These are phyloP conservation scores for Diplolepis rosae DNA, from an alignment of 2,888 invertebrate species.

Conservation along the genomic window DNA sequence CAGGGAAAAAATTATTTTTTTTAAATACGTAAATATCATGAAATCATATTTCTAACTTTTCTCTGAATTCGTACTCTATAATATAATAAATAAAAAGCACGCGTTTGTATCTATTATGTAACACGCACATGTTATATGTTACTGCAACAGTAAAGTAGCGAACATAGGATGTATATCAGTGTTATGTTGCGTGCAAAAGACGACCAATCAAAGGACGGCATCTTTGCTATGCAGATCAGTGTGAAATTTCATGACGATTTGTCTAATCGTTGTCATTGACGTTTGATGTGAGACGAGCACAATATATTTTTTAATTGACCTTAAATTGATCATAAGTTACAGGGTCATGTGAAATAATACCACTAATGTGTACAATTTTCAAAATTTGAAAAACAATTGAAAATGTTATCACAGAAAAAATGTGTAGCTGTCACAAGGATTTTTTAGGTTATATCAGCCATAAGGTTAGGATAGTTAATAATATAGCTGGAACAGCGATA, in stretches of 20 bases:
- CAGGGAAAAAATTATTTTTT: no score
- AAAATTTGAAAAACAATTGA: neutral
- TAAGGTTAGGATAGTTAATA: no score
- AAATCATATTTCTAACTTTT: no score
- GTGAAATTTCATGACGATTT: slow-evolving; percentile 3
- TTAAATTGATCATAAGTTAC: neutral
- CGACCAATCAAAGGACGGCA: neutral
- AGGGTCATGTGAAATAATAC: slow-evolving; percentile 26
- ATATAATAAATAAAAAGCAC: slow-evolving; percentile 2
- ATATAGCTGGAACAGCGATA: no score
- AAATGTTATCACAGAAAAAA: neutral
- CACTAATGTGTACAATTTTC: neutral
- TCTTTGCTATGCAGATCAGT: slow-evolving; percentile 5
- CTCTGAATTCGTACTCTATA: neutral
- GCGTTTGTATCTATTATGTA: slow-evolving; percentile 15
- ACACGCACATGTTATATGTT: slow-evolving; percentile 25
- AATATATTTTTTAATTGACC: slow-evolving; percentile 9
- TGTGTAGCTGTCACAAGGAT: no score
- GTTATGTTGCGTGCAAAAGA: slow-evolving; percentile 10
- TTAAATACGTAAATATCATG: no score
- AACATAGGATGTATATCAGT: slow-evolving; percentile 15
- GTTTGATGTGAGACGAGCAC: slow-evolving; percentile 3
- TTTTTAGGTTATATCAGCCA: no score
- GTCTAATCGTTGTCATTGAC: neutral
- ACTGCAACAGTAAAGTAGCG: slow-evolving; percentile 12